Conservation (phyloP, 1,140 invertebrate species). For the Pantala flavescens region DNA sequence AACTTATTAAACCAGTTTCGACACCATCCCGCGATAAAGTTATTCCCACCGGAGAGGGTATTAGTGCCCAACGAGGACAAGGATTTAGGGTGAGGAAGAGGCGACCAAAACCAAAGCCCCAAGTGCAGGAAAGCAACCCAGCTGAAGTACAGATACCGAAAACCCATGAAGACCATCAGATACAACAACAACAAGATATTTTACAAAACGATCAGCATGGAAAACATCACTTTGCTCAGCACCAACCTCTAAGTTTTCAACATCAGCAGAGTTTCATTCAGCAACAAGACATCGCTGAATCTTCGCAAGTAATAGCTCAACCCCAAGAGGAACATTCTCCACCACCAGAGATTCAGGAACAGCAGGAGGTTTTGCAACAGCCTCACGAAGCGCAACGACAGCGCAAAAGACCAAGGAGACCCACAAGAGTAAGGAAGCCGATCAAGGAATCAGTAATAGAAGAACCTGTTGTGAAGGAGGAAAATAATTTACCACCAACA, state of each 20-base stretch:
- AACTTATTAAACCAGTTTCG: neutral
- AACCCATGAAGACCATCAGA: neutral
- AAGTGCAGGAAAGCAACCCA: neutral
- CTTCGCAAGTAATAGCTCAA: neutral
- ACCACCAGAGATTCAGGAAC: neutral
- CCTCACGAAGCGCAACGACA: neutral
- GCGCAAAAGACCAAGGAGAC: neutral
- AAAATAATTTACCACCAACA: neutral
- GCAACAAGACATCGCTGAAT: neutral
- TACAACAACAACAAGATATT: neutral
- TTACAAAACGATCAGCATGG: neutral
- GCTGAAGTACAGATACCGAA: neutral
- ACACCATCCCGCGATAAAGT: neutral
- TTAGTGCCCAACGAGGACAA: neutral
- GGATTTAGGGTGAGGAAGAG: neutral
- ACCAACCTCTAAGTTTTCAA: neutral
- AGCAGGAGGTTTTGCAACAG: neutral
- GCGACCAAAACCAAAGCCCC: neutral
- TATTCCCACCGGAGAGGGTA: neutral
- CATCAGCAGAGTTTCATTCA: neutral
- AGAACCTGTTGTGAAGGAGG: neutral
- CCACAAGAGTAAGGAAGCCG: neutral
- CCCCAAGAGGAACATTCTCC: neutral
- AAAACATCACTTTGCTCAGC: neutral
- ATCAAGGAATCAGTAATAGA: neutral